Conservation (phyloP, 1,140 invertebrate species). For the Pinna nobilis region DNA sequence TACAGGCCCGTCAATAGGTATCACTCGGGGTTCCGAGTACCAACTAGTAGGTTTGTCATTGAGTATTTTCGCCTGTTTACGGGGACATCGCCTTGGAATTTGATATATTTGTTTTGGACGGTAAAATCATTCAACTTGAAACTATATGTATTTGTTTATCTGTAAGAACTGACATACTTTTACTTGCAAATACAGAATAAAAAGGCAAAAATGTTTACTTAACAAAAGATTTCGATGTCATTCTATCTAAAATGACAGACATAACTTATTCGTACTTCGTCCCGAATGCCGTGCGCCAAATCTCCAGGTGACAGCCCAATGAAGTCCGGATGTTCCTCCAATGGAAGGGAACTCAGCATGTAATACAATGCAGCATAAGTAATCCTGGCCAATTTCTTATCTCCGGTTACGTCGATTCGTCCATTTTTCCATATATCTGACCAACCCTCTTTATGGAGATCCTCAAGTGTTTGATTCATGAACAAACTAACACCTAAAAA, state of each 20-base stretch:
- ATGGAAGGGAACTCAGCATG: slow-evolving; percentile 73
- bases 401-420: slow-evolving; percentile 63
- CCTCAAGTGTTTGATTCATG: slow-evolving; percentile 43
- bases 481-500: slow-evolving; percentile 45
- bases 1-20: too few relatives aligned
- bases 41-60: too few relatives aligned
- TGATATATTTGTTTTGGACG: too few relatives aligned
- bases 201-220: too few relatives aligned
- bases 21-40: too few relatives aligned
- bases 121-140: too few relatives aligned
- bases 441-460: slow-evolving; percentile 59
- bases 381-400: slow-evolving; percentile 63
- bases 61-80: too few relatives aligned
- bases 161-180: too few relatives aligned
- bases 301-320: slow-evolving; percentile 70
- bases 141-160: too few relatives aligned
- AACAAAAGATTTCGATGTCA: too few relatives aligned
- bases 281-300: slow-evolving; percentile 60
- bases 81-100: too few relatives aligned
- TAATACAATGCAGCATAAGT: slow-evolving; percentile 73
- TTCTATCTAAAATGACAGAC: not conserved
- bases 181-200: too few relatives aligned
- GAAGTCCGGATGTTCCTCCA: slow-evolving; percentile 60
- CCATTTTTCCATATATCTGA: slow-evolving; percentile 62
- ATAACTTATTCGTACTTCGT: not conserved